phyloP scores from a whole-genome alignment of 2,888 invertebrate genomes.

The Lysandra bellargus region DNA sequence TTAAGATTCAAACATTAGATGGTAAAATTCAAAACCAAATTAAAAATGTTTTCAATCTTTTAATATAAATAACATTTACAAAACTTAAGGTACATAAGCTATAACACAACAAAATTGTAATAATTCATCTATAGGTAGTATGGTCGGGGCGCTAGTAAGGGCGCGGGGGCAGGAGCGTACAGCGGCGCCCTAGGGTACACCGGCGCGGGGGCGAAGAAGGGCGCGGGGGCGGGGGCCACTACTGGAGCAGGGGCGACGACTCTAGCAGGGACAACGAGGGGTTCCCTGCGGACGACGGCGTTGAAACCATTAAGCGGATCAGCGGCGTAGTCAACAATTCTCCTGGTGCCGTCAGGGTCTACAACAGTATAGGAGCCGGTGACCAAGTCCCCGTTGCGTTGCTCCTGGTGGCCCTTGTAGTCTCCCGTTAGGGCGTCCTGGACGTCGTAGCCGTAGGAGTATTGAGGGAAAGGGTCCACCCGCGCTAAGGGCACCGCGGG shows the following conservation, averaged over 20 bases:
- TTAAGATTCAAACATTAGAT: neutral
- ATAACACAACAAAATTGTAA: slow-evolving; percentile 72
- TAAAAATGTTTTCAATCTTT: slow-evolving; percentile 53
- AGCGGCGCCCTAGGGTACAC: slow-evolving; percentile 48
- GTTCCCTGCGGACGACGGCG: slow-evolving; percentile 79
- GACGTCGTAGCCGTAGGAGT: slow-evolving; percentile 81
- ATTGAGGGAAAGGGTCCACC: slow-evolving; percentile 75
- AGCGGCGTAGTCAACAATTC: slow-evolving; percentile 79
- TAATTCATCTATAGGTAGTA: slow-evolving; percentile 72
- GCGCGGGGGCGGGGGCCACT: slow-evolving; percentile 48
- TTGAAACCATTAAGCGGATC: slow-evolving; percentile 80
- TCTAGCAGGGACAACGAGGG: slow-evolving; percentile 56
- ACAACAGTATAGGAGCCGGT: slow-evolving; percentile 79
- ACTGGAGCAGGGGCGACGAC: slow-evolving; percentile 50
- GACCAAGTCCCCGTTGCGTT: slow-evolving; percentile 79
- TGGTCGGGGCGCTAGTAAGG: slow-evolving; percentile 56
- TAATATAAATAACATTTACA: slow-evolving; percentile 71
- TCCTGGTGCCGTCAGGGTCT: slow-evolving; percentile 79
- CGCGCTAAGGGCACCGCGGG: slow-evolving; percentile 54
- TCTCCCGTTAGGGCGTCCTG: slow-evolving; percentile 81
- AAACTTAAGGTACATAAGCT: slow-evolving; percentile 54
- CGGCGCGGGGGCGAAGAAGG: slow-evolving; percentile 48
- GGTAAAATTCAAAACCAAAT: slow-evolving; percentile 8
- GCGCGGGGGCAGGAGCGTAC: slow-evolving; percentile 45
- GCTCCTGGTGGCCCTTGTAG: slow-evolving; percentile 80